phyloP scores from a whole-genome alignment of 2,113 vertebrate genomes.

The Anguilla japonica region DNA sequence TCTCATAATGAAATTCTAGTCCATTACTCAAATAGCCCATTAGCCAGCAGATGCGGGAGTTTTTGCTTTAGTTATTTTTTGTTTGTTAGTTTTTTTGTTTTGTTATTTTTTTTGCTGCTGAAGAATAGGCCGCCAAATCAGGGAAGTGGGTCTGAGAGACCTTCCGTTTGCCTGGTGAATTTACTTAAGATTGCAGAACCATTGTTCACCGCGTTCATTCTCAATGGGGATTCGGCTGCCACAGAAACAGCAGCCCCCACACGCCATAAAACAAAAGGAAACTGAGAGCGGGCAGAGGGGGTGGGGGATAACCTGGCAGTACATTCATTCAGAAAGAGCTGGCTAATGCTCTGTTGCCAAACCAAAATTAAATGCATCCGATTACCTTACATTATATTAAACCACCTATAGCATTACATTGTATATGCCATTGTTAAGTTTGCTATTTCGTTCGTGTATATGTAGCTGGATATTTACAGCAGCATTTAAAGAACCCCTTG shows the following conservation, averaged over 20 bases:
- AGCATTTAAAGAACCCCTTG: no score
- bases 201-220: not conserved
- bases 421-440: no score
- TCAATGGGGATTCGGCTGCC: not conserved
- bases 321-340: no score
- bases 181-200: not conserved
- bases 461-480: no score
- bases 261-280: not conserved
- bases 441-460: no score
- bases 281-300: no score
- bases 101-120: not conserved
- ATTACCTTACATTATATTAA: no score
- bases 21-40: constrained; percentile 8
- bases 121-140: not conserved
- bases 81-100: no score
- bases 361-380: no score
- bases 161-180: not conserved
- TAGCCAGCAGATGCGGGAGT: not conserved
- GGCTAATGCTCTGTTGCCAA: no score
- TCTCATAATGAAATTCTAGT: not conserved
- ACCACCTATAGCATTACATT: no score
- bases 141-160: not conserved
- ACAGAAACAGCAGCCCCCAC: not conserved
- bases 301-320: no score
- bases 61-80: not conserved